These are phyloP conservation scores for Sminthopsis crassicaudata DNA, from an alignment of 2,113 vertebrate genomes.

Conservation along the genomic window DNA sequence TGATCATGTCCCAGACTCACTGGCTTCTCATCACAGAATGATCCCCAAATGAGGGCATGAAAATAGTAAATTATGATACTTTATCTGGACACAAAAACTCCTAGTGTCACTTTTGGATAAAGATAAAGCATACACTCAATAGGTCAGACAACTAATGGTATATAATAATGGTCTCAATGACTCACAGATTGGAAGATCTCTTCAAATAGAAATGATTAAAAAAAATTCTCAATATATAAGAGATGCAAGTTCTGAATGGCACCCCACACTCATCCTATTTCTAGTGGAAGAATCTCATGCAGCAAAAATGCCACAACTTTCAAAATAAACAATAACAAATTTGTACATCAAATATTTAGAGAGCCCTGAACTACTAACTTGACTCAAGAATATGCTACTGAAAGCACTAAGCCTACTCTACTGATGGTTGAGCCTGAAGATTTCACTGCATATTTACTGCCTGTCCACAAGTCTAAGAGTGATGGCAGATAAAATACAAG, in stretches of 20 bases:
- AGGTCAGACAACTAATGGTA: neutral
- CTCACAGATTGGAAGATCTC: neutral
- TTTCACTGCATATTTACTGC: conserved; percentile 14
- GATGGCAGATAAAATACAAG: conserved; percentile 42
- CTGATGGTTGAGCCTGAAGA: conserved; percentile 39
- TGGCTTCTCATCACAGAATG: neutral
- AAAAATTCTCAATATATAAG: neutral
- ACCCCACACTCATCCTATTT: neutral
- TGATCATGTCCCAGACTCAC: neutral
- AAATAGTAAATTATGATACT: neutral
- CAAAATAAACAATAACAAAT: conserved; percentile 22
- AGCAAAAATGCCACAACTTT: neutral
- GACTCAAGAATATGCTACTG: conserved; percentile 33
- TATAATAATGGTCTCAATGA: neutral
- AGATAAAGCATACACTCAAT: neutral
- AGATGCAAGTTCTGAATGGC: neutral
- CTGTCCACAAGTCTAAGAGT: neutral
- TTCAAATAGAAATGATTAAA: neutral
- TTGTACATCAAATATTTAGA: conserved; percentile 43
- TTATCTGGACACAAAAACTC: neutral
- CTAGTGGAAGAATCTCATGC: neutral
- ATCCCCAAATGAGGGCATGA: neutral
- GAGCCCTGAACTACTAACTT: neutral
- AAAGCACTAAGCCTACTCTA: conserved; percentile 27
- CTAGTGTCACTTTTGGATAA: neutral